Percentiles rank a stretch among this genome's conserved stretches.
Conservation (phyloP, 35 echinoderm and acorn worm genomes). For the Nesometra sesokonis region DNA sequence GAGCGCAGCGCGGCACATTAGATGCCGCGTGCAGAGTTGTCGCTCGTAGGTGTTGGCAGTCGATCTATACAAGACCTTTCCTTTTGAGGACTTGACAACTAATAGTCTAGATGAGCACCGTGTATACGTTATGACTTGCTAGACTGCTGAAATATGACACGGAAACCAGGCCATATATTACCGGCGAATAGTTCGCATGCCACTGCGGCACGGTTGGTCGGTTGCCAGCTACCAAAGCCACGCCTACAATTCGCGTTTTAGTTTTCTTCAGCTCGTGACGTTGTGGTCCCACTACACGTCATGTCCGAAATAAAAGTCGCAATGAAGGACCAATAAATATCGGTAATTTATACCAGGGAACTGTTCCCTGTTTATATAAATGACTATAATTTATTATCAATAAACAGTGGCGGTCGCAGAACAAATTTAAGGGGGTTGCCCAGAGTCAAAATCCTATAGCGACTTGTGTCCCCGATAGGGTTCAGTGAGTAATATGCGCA, state of each 20-base stretch:
- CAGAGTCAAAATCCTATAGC: too few species aligned
- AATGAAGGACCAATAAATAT: too few species aligned
- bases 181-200: neutral
- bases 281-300: neutral
- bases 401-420: too few species aligned
- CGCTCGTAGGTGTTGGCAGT: neutral
- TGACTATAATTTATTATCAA: too few species aligned
- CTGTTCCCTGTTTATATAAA: too few species aligned
- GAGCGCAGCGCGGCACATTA: neutral
- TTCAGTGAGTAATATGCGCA: too few species aligned
- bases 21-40: neutral
- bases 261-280: neutral
- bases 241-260: neutral
- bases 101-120: neutral
- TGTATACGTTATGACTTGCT: neutral
- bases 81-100: neutral
- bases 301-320: too few species aligned
- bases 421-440: too few species aligned
- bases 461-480: too few species aligned
- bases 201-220: neutral
- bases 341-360: too few species aligned
- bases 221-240: neutral
- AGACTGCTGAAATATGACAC: neutral
- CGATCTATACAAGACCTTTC: neutral
- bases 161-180: neutral